Conservation (phyloP, 2,797 vertebrate species). For the Cryptoblepharus egeriae region DNA sequence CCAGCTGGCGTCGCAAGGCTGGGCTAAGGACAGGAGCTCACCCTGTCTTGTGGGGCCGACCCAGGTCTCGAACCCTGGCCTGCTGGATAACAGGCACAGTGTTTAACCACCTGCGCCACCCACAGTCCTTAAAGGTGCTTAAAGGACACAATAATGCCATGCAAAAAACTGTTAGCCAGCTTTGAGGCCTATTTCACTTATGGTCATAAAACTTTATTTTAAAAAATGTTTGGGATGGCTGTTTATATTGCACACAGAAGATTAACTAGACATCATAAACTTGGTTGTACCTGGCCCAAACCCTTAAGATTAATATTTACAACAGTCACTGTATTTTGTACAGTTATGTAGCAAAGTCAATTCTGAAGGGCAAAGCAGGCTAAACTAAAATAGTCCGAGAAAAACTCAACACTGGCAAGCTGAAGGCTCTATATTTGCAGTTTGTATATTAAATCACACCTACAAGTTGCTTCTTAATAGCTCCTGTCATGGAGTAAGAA, state of each 20-base stretch:
- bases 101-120: no score
- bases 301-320: slow-evolving; percentile 15
- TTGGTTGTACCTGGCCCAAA: slow-evolving; percentile 26
- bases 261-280: slow-evolving; percentile 22
- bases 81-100: no score
- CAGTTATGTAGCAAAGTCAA: slow-evolving; percentile 22
- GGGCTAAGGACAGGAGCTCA: no score
- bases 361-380: neutral
- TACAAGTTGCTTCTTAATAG: neutral
- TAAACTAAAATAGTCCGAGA: neutral
- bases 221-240: slow-evolving; percentile 34
- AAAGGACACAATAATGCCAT: neutral
- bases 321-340: slow-evolving; percentile 16
- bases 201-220: neutral
- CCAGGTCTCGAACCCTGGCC: no score
- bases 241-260: slow-evolving; percentile 23
- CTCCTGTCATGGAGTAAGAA: no score
- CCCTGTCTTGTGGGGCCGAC: no score
- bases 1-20: no score
- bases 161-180: neutral
- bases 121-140: no score
- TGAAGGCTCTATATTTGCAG: neutral
- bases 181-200: neutral
- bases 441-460: neutral
- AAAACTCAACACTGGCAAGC: neutral